phyloP scores from a whole-genome alignment of 2,113 vertebrate genomes.

The Ammodytes marinus region DNA sequence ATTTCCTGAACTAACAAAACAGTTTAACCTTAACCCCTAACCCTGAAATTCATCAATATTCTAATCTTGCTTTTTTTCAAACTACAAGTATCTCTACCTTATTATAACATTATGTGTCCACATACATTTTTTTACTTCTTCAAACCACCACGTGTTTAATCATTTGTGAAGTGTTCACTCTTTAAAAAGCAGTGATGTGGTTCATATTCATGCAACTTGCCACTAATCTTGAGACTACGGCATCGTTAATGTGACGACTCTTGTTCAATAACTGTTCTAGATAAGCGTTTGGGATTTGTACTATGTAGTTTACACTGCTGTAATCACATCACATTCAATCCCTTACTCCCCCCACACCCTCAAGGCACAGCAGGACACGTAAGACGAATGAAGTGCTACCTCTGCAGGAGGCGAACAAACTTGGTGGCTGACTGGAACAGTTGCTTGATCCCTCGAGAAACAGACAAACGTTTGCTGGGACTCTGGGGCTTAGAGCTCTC shows the following conservation, averaged over 20 bases:
- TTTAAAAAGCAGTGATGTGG: not conserved
- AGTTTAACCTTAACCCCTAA: too few species aligned
- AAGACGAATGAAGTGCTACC: slow-evolving; percentile 71
- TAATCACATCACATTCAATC: slow-evolving; percentile 47
- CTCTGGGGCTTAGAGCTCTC: slow-evolving; percentile 76
- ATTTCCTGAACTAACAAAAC: too few species aligned
- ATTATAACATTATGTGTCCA: not conserved
- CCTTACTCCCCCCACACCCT: slow-evolving; percentile 14
- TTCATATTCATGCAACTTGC: not conserved
- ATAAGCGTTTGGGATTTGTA: slow-evolving; percentile 10
- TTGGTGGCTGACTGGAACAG: slow-evolving; percentile 87
- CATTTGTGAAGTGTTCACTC: not conserved
- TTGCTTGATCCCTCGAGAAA: slow-evolving; percentile 86
- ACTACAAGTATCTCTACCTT: not conserved
- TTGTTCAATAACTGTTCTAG: slow-evolving; percentile 37
- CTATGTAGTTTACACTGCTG: slow-evolving; percentile 23
- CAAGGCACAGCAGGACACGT: slow-evolving; percentile 32
- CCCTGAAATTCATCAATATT: not conserved
- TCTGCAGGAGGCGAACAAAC: slow-evolving; percentile 86
- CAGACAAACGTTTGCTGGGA: slow-evolving; percentile 79
- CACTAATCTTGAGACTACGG: slow-evolving; percentile 25
- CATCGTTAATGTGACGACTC: slow-evolving; percentile 46
- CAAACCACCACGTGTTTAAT: not conserved
- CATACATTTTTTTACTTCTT: not conserved
- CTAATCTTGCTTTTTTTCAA: not conserved